Evolutionary conservation across 2,797 vertebrate genomes (phyloP).

Genomic region (Alcedo atthis): DNA sequence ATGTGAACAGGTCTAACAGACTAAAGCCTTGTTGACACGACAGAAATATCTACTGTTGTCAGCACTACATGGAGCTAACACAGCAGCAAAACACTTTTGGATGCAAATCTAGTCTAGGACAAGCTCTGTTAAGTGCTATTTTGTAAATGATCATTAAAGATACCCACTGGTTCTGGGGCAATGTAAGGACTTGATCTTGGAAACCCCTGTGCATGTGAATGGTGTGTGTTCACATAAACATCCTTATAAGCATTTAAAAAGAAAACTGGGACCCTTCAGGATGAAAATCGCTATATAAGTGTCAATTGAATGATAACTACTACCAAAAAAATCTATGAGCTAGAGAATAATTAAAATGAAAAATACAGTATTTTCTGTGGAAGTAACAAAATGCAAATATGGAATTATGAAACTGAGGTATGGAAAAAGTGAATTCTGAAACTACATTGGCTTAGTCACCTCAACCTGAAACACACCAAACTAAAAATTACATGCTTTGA

Average conservation of each 20-base stretch:
- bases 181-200: background rate
- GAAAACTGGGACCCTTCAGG: background rate
- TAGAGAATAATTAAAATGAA: constrained; percentile 12
- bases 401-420: background rate
- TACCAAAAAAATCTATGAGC: background rate
- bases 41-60: background rate
- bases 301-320: background rate
- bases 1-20: background rate
- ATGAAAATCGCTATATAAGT: background rate
- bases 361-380: background rate
- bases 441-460: background rate
- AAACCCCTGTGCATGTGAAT: background rate
- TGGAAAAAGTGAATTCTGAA: background rate
- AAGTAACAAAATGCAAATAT: background rate
- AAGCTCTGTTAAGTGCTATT: constrained; percentile 3
- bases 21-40: constrained; percentile 23
- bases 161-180: background rate
- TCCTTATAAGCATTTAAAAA: background rate
- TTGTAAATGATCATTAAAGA: constrained; percentile 31
- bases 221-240: constrained; percentile 9
- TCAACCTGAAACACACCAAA: background rate
- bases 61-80: background rate
- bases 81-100: constrained; percentile 3
- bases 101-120: constrained; percentile 30
- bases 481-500: background rate